Conservation (phyloP, 2,888 invertebrate genomes). For the Clostera curtula region DNA sequence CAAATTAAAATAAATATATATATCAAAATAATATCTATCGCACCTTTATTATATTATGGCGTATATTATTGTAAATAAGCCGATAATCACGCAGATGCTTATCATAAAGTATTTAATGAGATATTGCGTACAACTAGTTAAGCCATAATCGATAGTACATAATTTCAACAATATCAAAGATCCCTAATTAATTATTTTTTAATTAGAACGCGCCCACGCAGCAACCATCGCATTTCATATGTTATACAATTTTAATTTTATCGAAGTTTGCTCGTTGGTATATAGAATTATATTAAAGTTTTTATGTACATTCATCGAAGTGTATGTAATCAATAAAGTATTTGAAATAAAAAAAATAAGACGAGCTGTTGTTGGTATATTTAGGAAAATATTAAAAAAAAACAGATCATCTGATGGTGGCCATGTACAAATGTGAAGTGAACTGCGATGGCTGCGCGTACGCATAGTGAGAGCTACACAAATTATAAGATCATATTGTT, state of each 20-base stretch:
- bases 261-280: slow-evolving; percentile 73
- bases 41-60: slow-evolving; percentile 39
- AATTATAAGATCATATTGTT: slow-evolving; percentile 51
- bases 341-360: slow-evolving; percentile 48
- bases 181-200: slow-evolving; percentile 56
- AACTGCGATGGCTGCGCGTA: slow-evolving; percentile 44
- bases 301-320: slow-evolving; percentile 58
- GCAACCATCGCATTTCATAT: slow-evolving; percentile 61
- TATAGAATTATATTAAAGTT: slow-evolving; percentile 72
- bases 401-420: slow-evolving; percentile 82
- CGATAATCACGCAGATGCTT: slow-evolving; percentile 55
- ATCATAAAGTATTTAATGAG: slow-evolving; percentile 47
- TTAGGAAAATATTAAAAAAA: slow-evolving; percentile 69
- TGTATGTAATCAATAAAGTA: slow-evolving; percentile 54
- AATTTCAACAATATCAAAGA: slow-evolving; percentile 69
- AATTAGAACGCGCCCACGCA: slow-evolving; percentile 26
- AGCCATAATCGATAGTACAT: slow-evolving; percentile 69
- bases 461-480: slow-evolving; percentile 45
- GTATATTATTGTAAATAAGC: slow-evolving; percentile 59
- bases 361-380: slow-evolving; percentile 75
- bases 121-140: slow-evolving; percentile 58
- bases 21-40: no score
- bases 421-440: slow-evolving; percentile 79
- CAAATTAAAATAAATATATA: slow-evolving; percentile 45
- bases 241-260: slow-evolving; percentile 74